Conservation (phyloP, 2,888 invertebrate species). For the Alcis repandata region DNA sequence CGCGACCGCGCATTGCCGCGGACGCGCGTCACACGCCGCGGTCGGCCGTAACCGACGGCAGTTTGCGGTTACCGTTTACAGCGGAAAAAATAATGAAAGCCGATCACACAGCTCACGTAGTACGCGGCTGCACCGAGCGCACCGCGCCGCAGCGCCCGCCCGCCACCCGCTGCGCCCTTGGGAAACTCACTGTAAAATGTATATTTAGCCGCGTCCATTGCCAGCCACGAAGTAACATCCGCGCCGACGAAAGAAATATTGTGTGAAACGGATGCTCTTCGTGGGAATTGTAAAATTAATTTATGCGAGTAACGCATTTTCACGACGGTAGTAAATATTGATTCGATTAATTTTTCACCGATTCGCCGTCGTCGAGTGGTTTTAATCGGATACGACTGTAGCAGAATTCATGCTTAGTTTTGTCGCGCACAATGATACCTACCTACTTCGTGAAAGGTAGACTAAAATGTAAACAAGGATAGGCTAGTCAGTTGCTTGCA, state of each 20-base stretch:
- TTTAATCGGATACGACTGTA: background rate
- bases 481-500: background rate
- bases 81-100: constrained; percentile 73
- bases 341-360: constrained; percentile 47
- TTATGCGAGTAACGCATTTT: constrained; percentile 58
- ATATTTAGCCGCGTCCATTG: constrained; percentile 82
- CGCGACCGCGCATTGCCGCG: background rate
- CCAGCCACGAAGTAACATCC: constrained; percentile 78
- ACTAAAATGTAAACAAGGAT: background rate
- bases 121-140: constrained; percentile 38
- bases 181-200: constrained; percentile 81
- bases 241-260: constrained; percentile 72
- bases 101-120: constrained; percentile 34
- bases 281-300: constrained; percentile 63
- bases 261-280: constrained; percentile 62
- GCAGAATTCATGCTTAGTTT: constrained; percentile 12
- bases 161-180: constrained; percentile 70
- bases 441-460: background rate
- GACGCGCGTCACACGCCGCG: constrained; percentile 27
- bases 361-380: constrained; percentile 15
- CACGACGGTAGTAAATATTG: constrained; percentile 60
- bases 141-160: constrained; percentile 34
- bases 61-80: constrained; percentile 68
- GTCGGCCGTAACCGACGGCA: constrained; percentile 28
- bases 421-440: background rate